A percentile compares a stretch with the other conserved stretches of the same genome.
Conservation (phyloP, 1,140 invertebrate species). For the Drosophila seguyi region DNA sequence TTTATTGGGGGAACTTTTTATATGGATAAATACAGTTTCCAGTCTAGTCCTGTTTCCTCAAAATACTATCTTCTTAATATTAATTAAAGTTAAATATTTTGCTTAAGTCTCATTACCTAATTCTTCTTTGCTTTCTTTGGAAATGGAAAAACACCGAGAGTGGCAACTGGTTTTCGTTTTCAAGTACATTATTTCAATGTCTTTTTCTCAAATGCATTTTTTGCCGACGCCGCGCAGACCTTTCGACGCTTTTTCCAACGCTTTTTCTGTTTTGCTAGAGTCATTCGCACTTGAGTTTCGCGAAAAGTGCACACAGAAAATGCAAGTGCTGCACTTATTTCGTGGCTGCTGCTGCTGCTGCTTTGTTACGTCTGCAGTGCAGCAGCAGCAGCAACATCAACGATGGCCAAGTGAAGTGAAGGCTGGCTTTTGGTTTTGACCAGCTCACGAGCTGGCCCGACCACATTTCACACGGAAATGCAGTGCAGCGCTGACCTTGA, state of each 20-base stretch:
- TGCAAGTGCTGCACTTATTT: constrained; percentile 49
- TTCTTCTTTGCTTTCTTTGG: constrained; percentile 48
- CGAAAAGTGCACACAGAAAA: constrained; percentile 43
- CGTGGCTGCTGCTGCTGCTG: constrained; percentile 1
- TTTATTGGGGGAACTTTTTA: background rate
- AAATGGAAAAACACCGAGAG: constrained; percentile 56
- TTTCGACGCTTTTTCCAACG: constrained; percentile 51
- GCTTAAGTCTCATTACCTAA: background rate
- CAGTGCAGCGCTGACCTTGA: constrained; percentile 66
- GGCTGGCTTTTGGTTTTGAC: constrained; percentile 47
- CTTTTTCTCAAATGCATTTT: constrained; percentile 46
- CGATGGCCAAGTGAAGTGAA: constrained; percentile 52
- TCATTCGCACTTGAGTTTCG: constrained; percentile 67
- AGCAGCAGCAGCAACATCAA: constrained; percentile 21
- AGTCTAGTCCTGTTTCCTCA: background rate
- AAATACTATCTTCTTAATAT: background rate
- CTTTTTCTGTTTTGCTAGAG: constrained; percentile 73
- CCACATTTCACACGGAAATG: constrained; percentile 78
- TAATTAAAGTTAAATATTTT: too few relatives aligned
- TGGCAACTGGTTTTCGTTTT: constrained; percentile 43
- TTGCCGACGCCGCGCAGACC: constrained; percentile 62
- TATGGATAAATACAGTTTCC: background rate
- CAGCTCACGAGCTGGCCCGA: constrained; percentile 46
- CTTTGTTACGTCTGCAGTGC: constrained; percentile 13
- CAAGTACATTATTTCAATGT: constrained; percentile 76